These are phyloP conservation scores for Agonum fuliginosum DNA, from an alignment of 2,888 invertebrate genomes.

Conservation along the genomic window DNA sequence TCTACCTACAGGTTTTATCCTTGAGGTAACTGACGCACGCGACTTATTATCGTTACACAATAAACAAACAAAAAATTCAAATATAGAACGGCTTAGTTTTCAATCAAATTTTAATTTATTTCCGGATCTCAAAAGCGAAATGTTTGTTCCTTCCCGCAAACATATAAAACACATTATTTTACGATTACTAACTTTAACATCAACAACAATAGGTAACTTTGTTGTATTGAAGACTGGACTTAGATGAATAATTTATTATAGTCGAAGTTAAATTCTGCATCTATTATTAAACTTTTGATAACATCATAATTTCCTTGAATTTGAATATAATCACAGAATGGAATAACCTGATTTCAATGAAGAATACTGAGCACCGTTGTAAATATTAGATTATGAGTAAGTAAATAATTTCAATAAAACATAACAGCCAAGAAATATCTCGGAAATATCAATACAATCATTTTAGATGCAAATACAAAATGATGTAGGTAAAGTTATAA, in stretches of 20 bases:
- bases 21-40: constrained; percentile 23
- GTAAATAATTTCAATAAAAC: neutral
- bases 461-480: too few species aligned
- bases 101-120: neutral
- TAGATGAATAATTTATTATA: too few species aligned
- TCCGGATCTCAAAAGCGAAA: too few species aligned
- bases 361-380: neutral
- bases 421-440: neutral
- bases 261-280: too few species aligned
- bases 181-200: too few species aligned
- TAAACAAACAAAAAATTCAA: constrained; percentile 13
- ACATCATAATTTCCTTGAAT: neutral
- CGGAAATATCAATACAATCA: neutral
- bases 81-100: neutral
- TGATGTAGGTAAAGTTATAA: too few species aligned
- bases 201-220: too few species aligned
- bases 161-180: too few species aligned
- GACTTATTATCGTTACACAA: constrained; percentile 3
- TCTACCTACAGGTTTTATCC: constrained; percentile 9
- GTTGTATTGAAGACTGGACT: too few species aligned
- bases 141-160: too few species aligned
- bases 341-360: neutral
- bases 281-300: neutral
- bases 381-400: neutral
- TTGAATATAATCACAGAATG: neutral